These are phyloP conservation scores for Tachina lurida DNA, from an alignment of 2,888 invertebrate species.

Conservation along the genomic window DNA sequence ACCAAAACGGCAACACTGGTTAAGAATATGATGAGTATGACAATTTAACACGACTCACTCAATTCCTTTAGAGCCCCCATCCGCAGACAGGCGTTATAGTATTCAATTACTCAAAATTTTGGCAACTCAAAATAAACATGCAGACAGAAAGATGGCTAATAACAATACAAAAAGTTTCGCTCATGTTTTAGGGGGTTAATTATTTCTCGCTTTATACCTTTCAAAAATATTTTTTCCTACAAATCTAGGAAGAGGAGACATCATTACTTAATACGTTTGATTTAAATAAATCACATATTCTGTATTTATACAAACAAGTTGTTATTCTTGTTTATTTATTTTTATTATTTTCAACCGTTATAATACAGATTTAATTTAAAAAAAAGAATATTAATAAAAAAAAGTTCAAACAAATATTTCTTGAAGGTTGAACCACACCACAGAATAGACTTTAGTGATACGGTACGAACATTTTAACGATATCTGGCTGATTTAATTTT, in stretches of 20 bases:
- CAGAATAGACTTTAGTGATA: constrained; percentile 19
- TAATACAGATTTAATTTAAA: constrained; percentile 38
- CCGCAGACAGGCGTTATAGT: no score
- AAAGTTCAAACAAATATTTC: constrained; percentile 18
- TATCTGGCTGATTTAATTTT: constrained; percentile 7
- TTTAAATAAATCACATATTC: constrained; percentile 57
- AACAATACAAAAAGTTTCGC: no score
- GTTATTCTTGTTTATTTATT: constrained; percentile 33
- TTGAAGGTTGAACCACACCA: constrained; percentile 57
- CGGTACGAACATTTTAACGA: constrained; percentile 10
- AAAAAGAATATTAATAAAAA: constrained; percentile 6
- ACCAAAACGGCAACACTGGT: no score
- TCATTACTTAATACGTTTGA: constrained; percentile 5
- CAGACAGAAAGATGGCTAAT: no score
- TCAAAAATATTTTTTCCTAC: background rate
- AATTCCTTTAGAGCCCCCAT: no score
- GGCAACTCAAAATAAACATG: no score
- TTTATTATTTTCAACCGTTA: constrained; percentile 51
- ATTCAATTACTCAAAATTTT: no score
- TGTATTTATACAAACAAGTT: constrained; percentile 41
- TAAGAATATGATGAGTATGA: no score
- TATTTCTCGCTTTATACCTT: background rate
- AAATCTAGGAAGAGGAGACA: constrained; percentile 19
- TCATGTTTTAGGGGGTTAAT: background rate
- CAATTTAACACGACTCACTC: no score